Evolutionary conservation across 2,113 vertebrate genomes (phyloP).

Genomic region (Crotalus horridus): DNA sequence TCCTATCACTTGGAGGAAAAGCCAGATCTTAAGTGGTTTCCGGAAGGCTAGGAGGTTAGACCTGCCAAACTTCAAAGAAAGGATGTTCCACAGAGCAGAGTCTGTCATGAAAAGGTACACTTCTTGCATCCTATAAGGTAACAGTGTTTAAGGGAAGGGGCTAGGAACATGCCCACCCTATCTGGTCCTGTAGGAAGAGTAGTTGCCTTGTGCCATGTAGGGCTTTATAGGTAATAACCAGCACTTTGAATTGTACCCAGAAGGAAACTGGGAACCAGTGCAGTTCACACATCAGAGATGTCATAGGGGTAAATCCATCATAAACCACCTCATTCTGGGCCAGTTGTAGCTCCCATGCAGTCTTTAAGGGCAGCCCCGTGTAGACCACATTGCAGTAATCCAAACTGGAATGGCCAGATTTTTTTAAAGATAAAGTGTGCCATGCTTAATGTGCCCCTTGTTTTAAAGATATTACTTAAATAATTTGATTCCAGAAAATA

Average conservation of each 20-base stretch:
- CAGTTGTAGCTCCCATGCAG: background rate
- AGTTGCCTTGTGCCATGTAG: background rate
- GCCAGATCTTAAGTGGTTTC: background rate
- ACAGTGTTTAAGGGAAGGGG: background rate
- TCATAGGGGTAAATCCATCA: background rate
- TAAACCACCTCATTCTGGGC: background rate
- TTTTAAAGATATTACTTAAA: background rate
- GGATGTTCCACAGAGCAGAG: background rate
- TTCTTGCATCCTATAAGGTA: background rate
- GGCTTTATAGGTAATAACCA: background rate
- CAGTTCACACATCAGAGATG: background rate
- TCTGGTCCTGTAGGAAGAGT: background rate
- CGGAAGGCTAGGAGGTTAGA: background rate
- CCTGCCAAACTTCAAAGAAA: background rate
- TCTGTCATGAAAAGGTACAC: background rate
- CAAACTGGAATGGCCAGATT: background rate
- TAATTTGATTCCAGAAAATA: background rate
- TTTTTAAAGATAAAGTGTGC: background rate
- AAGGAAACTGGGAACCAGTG: background rate
- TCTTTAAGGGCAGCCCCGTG: background rate
- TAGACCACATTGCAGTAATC: background rate
- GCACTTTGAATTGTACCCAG: background rate
- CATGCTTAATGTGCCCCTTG: background rate
- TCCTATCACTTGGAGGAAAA: background rate
- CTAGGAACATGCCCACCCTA: background rate